These are phyloP conservation scores for Lepidocyrtoides sp. DNA, from an alignment of 2,888 invertebrate genomes.

Conservation along the genomic window DNA sequence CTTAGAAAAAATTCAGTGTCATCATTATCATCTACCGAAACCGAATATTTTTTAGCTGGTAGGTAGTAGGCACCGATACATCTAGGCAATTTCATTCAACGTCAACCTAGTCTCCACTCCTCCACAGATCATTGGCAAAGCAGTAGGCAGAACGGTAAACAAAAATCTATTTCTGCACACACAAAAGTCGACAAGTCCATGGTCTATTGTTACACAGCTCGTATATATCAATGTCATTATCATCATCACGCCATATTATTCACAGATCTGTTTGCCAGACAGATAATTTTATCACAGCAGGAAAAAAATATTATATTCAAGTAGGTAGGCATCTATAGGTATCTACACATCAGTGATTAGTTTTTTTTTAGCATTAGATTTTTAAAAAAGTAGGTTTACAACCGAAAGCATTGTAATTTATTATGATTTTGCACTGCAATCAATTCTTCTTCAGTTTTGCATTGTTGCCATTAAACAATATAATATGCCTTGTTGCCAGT, in stretches of 20 bases:
- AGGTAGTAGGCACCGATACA: too few relatives aligned
- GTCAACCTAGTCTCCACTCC: too few relatives aligned
- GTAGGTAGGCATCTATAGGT: not conserved
- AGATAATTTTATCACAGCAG: conserved; percentile 6
- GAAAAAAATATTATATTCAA: not conserved
- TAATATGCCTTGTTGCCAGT: too few relatives aligned
- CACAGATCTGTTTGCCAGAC: not conserved
- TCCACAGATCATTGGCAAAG: conserved; percentile 44
- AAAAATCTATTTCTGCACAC: conserved; percentile 23
- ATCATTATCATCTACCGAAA: too few relatives aligned
- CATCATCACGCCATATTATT: not conserved
- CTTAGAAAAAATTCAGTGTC: not conserved
- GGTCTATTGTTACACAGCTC: not conserved
- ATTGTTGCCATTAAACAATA: not conserved
- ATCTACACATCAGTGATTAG: too few relatives aligned
- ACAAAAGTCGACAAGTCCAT: not conserved
- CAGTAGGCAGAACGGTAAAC: conserved; percentile 12
- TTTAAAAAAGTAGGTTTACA: conserved; percentile 60
- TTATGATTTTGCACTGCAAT: not conserved
- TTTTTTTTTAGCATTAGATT: too few relatives aligned
- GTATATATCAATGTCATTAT: conserved; percentile 14
- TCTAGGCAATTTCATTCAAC: too few relatives aligned
- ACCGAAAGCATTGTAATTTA: conserved; percentile 14
- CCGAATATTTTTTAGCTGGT: too few relatives aligned
- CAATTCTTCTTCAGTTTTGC: not conserved